Evolutionary conservation across 2,888 invertebrate species (phyloP).

Genomic region (Antheraea assamensis): DNA sequence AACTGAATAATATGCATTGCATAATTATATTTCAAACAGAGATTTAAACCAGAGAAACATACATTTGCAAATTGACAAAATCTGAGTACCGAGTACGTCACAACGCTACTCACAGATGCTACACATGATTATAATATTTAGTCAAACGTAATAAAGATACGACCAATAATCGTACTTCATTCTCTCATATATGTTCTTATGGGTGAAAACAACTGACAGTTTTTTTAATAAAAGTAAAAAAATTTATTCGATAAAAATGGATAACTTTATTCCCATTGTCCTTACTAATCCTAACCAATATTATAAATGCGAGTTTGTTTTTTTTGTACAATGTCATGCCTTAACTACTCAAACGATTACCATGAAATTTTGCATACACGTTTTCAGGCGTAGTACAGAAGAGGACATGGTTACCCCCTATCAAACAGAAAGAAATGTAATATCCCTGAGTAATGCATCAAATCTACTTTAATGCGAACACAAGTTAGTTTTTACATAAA

Average conservation of each 20-base stretch:
- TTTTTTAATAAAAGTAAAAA: conserved; percentile 1
- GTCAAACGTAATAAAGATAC: conserved; percentile 29
- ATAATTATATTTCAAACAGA: background rate
- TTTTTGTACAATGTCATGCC: no score
- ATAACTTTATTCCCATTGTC: background rate
- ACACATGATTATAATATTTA: conserved; percentile 31
- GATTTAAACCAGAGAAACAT: background rate
- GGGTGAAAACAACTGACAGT: background rate
- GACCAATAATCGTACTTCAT: conserved; percentile 23
- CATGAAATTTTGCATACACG: no score
- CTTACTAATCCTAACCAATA: no score
- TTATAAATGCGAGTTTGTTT: no score
- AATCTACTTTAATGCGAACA: no score
- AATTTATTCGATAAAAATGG: background rate
- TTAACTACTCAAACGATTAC: no score
- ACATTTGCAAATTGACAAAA: background rate
- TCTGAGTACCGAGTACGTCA: conserved; percentile 25
- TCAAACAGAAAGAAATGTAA: no score
- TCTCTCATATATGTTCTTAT: conserved; percentile 1
- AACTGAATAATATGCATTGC: background rate
- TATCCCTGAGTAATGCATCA: no score
- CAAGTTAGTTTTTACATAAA: no score
- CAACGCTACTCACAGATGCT: conserved; percentile 30
- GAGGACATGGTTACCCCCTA: no score
- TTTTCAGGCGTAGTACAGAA: no score